These are phyloP conservation scores for Dipodomys ordii DNA, from an alignment of 2,113 vertebrate genomes.

Conservation along the genomic window DNA sequence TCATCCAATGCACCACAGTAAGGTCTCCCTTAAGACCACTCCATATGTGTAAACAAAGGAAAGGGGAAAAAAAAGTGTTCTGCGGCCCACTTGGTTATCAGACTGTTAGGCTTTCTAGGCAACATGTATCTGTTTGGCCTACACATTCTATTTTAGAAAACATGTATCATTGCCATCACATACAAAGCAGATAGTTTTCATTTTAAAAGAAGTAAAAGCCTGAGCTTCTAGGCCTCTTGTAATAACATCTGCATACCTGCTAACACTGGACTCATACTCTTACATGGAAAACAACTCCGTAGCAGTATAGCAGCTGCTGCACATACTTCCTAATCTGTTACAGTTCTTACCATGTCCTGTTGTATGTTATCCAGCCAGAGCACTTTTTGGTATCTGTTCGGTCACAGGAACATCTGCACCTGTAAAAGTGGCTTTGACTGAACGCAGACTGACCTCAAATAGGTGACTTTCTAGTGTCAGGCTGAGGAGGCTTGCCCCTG, in stretches of 20 bases:
- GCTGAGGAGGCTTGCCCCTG: not conserved
- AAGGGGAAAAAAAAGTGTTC: not conserved
- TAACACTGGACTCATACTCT: not conserved
- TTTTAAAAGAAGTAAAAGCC: not conserved
- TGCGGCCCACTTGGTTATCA: not conserved
- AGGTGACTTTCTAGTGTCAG: not conserved
- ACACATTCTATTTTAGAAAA: not conserved
- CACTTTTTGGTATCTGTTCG: not conserved
- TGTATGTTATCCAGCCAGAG: not conserved
- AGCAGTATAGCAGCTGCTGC: not conserved
- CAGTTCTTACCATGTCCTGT: not conserved
- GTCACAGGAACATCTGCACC: not conserved
- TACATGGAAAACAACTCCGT: not conserved
- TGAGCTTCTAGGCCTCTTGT: not conserved
- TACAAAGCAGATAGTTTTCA: constrained; percentile 37
- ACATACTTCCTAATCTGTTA: not conserved
- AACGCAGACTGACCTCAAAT: not conserved
- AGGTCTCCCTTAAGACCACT: not conserved
- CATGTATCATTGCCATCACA: not conserved
- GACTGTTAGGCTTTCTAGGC: not conserved
- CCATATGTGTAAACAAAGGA: not conserved
- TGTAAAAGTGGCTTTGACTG: not conserved
- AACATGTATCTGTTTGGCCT: not conserved
- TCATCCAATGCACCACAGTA: not conserved
- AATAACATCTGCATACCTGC: constrained; percentile 38